Evolutionary conservation across 2,797 vertebrate species (phyloP).

Genomic region (Melanotaenia trifasciata): DNA sequence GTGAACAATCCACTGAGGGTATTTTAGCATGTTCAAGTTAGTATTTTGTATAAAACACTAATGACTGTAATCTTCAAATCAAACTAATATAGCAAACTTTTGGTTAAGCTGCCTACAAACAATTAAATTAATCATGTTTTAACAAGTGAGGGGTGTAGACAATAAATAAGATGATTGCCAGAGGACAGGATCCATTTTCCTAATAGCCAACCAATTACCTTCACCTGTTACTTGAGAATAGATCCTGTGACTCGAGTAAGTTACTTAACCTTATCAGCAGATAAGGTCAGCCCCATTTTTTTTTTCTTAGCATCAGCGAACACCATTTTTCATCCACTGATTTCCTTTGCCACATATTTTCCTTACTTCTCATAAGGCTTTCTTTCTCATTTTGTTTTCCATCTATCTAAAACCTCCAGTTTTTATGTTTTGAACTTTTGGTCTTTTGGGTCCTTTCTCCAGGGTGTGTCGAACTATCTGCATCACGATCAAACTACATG

Average conservation of each 20-base stretch:
- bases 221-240: background rate
- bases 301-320: no score
- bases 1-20: no score
- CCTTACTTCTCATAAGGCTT: background rate
- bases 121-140: background rate
- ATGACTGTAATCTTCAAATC: background rate
- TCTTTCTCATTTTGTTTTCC: background rate
- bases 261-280: background rate
- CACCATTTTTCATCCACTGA: background rate
- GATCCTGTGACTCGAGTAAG: background rate
- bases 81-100: no score
- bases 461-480: slow-evolving; percentile 18
- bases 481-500: slow-evolving; percentile 23
- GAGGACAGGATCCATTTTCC: background rate
- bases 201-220: background rate
- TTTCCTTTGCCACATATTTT: background rate
- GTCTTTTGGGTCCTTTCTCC: slow-evolving; percentile 13
- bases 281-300: background rate
- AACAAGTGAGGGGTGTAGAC: background rate
- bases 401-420: slow-evolving; percentile 13
- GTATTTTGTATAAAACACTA: background rate
- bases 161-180: background rate
- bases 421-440: background rate
- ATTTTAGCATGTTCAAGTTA: background rate
- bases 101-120: no score